Conservation (phyloP, 2,113 vertebrate genomes). For the Bucco capensis region DNA sequence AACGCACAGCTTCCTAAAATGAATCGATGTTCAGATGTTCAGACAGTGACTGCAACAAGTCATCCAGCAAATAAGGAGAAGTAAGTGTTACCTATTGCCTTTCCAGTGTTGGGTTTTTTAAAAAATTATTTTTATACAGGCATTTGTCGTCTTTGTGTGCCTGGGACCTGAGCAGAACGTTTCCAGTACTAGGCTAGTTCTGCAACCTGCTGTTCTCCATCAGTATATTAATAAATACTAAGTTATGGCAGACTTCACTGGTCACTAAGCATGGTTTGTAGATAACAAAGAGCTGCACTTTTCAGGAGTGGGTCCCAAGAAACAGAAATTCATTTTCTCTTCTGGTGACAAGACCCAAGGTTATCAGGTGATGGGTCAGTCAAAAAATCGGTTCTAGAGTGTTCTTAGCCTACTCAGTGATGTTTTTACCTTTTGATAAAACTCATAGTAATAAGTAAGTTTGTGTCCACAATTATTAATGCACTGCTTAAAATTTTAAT, state of each 20-base stretch:
- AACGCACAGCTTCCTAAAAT: constrained; percentile 72
- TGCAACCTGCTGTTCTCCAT: neutral
- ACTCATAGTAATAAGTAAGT: too few species aligned
- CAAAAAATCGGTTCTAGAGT: neutral
- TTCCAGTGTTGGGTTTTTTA: neutral
- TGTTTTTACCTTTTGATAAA: too few species aligned
- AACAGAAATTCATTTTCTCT: neutral
- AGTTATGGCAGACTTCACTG: neutral
- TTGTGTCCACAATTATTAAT: neutral
- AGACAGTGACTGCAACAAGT: neutral
- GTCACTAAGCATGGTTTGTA: neutral
- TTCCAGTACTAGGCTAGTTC: neutral
- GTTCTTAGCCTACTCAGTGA: neutral
- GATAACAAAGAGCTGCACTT: fast-evolving
- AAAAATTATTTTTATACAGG: neutral
- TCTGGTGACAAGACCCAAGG: neutral
- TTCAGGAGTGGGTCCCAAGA: neutral
- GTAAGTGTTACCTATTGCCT: constrained; percentile 55
- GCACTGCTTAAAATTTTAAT: neutral
- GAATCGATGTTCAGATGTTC: constrained; percentile 18
- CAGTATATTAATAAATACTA: fast-evolving
- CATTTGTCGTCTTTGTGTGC: neutral
- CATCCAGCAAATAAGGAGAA: constrained; percentile 79
- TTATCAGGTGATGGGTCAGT: neutral
- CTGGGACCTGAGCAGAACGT: neutral